These are phyloP conservation scores for Xylota segnis DNA, from an alignment of 2,888 invertebrate species.

Conservation along the genomic window DNA sequence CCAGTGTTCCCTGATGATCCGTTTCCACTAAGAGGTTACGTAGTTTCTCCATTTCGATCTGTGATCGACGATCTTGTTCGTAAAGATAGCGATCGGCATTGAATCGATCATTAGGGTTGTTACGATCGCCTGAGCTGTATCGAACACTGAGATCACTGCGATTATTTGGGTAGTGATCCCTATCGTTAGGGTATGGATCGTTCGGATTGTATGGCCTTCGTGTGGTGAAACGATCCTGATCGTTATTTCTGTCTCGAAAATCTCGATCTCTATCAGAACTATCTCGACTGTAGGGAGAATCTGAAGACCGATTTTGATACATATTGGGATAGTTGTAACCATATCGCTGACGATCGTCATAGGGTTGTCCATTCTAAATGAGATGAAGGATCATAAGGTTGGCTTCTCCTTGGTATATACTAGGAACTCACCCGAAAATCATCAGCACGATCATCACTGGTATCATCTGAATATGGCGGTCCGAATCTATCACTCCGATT, in stretches of 20 bases:
- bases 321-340: slow-evolving; percentile 48
- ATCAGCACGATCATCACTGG: slow-evolving; percentile 82
- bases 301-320: slow-evolving; percentile 79
- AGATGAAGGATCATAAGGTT: background rate
- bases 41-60: slow-evolving; percentile 82
- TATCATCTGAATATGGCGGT: slow-evolving; percentile 81
- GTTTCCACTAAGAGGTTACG: slow-evolving; percentile 88
- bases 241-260: slow-evolving; percentile 42
- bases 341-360: slow-evolving; percentile 81
- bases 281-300: slow-evolving; percentile 80
- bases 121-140: slow-evolving; percentile 80
- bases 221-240: slow-evolving; percentile 72
- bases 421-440: slow-evolving; percentile 81
- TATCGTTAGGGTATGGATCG: slow-evolving; percentile 76
- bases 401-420: background rate
- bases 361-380: slow-evolving; percentile 82
- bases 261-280: slow-evolving; percentile 24
- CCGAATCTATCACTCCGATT: slow-evolving; percentile 83
- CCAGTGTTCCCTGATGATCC: slow-evolving; percentile 91
- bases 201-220: slow-evolving; percentile 76
- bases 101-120: slow-evolving; percentile 80
- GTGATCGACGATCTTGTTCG: slow-evolving; percentile 82
- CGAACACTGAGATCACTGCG: slow-evolving; percentile 56
- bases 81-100: slow-evolving; percentile 85
- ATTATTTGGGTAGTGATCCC: slow-evolving; percentile 23